Evolutionary conservation across 2,888 invertebrate genomes (phyloP).

Genomic region (Cheilosia scutellata): DNA sequence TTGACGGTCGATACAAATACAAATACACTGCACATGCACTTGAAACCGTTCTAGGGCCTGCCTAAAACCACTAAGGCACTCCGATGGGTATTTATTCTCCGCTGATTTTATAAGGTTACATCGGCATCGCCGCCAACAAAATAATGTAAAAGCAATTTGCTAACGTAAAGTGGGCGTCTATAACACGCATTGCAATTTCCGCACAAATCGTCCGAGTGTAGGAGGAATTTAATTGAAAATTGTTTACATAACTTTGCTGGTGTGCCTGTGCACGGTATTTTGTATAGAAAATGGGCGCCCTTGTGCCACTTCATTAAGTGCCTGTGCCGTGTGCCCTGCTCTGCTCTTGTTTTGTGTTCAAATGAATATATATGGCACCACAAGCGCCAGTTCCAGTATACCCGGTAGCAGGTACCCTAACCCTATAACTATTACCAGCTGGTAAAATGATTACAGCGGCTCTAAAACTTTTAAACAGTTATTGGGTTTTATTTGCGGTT

Average conservation of each 20-base stretch:
- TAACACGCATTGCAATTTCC: slow-evolving; percentile 22
- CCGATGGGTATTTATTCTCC: background rate
- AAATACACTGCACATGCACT: background rate
- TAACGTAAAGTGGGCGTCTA: background rate
- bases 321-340: background rate
- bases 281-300: background rate
- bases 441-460: slow-evolving; percentile 43
- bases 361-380: slow-evolving; percentile 48
- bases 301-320: slow-evolving; percentile 48
- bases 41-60: background rate
- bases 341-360: background rate
- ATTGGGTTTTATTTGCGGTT: slow-evolving; percentile 61
- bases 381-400: background rate
- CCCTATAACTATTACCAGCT: background rate
- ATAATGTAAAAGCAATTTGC: slow-evolving; percentile 23
- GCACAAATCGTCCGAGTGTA: slow-evolving; percentile 2
- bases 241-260: slow-evolving; percentile 53
- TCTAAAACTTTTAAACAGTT: slow-evolving; percentile 42
- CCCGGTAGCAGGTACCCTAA: background rate
- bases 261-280: background rate
- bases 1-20: slow-evolving; percentile 10
- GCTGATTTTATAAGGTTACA: slow-evolving; percentile 26
- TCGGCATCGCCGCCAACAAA: background rate
- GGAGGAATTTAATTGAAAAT: slow-evolving; percentile 61
- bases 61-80: background rate